Percentiles rank a stretch among this genome's conserved stretches.
These are phyloP conservation scores for Colinus virginianus DNA, from an alignment of 2,113 vertebrate genomes.

Conservation along the genomic window DNA sequence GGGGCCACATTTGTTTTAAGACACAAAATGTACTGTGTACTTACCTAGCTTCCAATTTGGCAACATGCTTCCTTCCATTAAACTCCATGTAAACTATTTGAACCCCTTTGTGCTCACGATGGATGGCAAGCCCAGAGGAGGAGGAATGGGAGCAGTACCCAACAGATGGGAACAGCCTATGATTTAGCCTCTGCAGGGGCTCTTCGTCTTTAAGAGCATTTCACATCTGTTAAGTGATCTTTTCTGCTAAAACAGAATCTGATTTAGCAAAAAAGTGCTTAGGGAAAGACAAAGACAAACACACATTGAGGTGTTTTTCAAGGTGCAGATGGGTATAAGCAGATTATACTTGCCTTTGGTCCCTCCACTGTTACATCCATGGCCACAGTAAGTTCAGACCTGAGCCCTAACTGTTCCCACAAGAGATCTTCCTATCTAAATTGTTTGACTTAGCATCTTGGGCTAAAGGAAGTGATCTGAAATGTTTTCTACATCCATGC, in stretches of 20 bases:
- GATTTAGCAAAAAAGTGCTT: background rate
- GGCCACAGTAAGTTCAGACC: background rate
- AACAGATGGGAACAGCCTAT: background rate
- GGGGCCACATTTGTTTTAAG: background rate
- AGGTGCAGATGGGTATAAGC: background rate
- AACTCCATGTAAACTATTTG: background rate
- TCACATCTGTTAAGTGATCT: background rate
- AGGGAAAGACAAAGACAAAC: background rate
- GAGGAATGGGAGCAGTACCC: background rate
- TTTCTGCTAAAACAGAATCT: background rate
- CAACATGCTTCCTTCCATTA: background rate
- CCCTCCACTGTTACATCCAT: background rate
- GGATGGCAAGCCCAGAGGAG: background rate
- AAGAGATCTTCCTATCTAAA: background rate
- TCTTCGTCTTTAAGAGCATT: background rate
- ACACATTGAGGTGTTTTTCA: background rate
- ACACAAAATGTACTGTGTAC: background rate
- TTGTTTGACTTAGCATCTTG: background rate
- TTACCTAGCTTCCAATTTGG: background rate
- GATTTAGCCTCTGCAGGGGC: background rate
- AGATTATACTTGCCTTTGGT: background rate
- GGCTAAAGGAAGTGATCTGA: slow-evolving; percentile 19
- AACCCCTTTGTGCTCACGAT: background rate
- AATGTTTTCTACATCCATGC: slow-evolving; percentile 31
- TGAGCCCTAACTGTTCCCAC: background rate